phyloP scores from a whole-genome alignment of 2,113 vertebrate species.

The Xerus inauris region DNA sequence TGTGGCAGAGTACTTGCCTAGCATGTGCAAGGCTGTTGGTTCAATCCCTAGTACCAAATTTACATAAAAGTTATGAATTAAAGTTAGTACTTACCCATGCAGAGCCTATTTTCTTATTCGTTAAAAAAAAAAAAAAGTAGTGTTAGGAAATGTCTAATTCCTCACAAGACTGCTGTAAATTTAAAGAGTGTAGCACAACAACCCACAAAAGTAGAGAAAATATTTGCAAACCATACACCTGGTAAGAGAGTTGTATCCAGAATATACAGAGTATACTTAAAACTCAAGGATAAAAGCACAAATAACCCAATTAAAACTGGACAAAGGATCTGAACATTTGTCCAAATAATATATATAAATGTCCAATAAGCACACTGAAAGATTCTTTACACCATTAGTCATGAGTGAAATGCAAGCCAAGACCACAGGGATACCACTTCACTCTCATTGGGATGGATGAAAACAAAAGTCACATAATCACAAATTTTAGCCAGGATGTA shows the following conservation, averaged over 20 bases:
- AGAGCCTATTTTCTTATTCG: background rate
- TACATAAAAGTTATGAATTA: background rate
- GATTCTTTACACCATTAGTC: background rate
- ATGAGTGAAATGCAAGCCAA: background rate
- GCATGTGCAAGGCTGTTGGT: too few species aligned
- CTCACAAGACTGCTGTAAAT: background rate
- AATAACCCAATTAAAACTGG: background rate
- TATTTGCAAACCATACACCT: background rate
- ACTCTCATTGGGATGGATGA: background rate
- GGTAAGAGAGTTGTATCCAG: background rate
- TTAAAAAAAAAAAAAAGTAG: background rate
- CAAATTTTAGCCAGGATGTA: background rate
- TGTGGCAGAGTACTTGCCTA: too few species aligned
- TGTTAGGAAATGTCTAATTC: background rate
- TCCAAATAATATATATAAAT: background rate
- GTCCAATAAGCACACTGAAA: background rate
- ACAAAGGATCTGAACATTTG: background rate
- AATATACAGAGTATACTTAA: background rate
- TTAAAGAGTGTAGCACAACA: background rate
- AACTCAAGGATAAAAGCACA: background rate
- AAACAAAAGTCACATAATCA: background rate
- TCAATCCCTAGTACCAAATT: too few species aligned
- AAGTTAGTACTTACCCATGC: background rate
- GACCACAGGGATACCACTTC: background rate
- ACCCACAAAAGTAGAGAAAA: background rate